Evolutionary conservation across 2,797 vertebrate species (phyloP).

Genomic region (Staurois parvus): DNA sequence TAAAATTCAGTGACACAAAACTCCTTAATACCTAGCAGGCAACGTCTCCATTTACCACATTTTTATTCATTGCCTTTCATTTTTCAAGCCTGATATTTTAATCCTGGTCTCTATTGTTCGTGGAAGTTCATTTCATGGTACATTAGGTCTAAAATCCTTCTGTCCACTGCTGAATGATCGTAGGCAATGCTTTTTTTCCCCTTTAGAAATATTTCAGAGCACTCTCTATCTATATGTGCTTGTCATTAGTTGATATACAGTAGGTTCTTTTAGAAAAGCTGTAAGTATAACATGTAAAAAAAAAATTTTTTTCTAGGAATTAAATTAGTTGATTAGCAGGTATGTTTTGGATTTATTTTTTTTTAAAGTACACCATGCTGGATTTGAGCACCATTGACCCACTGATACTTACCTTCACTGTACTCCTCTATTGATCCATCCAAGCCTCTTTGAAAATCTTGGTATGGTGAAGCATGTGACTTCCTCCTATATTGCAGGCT

Average conservation of each 20-base stretch:
- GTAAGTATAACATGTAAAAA: not conserved
- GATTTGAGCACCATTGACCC: no score
- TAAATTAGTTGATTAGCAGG: not conserved
- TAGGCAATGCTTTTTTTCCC: not conserved
- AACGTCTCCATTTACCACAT: slow-evolving; percentile 6
- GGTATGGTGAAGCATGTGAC: no score
- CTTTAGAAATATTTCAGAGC: not conserved
- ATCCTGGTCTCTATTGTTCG: slow-evolving; percentile 26
- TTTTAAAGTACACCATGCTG: no score
- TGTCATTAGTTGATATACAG: not conserved
- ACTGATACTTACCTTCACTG: no score
- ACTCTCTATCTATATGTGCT: not conserved
- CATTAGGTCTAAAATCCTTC: slow-evolving; percentile 37
- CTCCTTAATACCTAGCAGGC: not conserved
- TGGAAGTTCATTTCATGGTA: slow-evolving; percentile 42
- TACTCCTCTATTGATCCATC: no score
- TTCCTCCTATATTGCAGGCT: no score
- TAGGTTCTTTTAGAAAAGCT: not conserved
- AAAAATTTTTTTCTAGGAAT: not conserved
- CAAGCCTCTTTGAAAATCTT: no score
- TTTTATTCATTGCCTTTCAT: slow-evolving; percentile 23
- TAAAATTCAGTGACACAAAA: not conserved
- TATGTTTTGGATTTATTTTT: not conserved
- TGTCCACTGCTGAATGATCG: slow-evolving; percentile 23
- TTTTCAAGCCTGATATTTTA: slow-evolving; percentile 28